These are phyloP conservation scores for Nothoprocta perdicaria DNA, from an alignment of 2,113 vertebrate genomes.

Conservation along the genomic window DNA sequence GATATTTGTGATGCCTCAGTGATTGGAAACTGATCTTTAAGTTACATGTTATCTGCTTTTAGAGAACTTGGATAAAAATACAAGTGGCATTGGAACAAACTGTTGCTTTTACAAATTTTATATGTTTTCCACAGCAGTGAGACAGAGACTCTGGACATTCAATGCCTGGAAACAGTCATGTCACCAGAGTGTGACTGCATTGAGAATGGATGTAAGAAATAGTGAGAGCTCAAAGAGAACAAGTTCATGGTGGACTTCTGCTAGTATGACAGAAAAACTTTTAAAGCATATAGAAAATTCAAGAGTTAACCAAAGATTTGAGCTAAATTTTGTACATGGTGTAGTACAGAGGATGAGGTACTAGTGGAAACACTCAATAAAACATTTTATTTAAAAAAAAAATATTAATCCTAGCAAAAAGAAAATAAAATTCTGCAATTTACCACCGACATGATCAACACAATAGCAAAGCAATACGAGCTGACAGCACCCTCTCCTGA, in stretches of 20 bases:
- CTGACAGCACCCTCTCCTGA: slow-evolving; percentile 71
- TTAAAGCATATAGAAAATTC: not conserved
- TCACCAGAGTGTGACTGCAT: not conserved
- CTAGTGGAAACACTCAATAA: not conserved
- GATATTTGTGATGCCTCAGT: not conserved
- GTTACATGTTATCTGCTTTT: not conserved
- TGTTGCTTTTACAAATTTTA: not conserved
- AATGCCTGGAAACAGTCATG: not conserved
- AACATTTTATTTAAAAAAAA: not conserved
- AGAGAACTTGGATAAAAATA: not conserved
- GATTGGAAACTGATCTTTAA: not conserved
- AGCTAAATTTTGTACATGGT: not conserved
- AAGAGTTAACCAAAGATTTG: not conserved
- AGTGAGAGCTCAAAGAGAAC: not conserved
- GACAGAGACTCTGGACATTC: not conserved
- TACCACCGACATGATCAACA: not conserved
- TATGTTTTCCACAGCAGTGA: not conserved
- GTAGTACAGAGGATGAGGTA: not conserved
- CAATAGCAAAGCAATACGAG: not conserved
- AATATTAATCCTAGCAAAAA: not conserved
- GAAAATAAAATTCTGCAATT: not conserved
- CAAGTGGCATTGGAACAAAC: not conserved
- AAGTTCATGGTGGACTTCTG: not conserved
- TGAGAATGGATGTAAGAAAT: not conserved
- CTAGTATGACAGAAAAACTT: not conserved